phyloP scores from a whole-genome alignment of 2,113 vertebrate genomes.

The Macquaria ambigua region DNA sequence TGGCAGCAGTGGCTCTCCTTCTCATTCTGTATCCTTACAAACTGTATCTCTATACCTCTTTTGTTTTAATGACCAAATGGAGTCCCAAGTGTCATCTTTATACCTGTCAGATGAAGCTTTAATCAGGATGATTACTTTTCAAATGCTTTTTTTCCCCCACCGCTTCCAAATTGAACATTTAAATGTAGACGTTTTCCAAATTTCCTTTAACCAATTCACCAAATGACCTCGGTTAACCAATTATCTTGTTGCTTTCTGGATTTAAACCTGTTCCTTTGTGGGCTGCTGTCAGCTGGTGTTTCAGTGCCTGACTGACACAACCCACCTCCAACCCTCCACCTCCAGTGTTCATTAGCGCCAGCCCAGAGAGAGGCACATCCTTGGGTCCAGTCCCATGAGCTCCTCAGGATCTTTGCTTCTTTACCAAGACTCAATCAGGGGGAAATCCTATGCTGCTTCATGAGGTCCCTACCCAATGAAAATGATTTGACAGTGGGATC shows the following conservation, averaged over 20 bases:
- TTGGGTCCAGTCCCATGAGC: background rate
- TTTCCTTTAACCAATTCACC: background rate
- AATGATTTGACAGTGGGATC: background rate
- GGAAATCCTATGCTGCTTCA: background rate
- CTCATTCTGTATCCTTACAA: background rate
- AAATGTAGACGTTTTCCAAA: background rate
- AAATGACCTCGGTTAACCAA: background rate
- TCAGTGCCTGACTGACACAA: constrained; percentile 9
- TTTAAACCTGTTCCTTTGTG: background rate
- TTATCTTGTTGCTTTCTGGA: background rate
- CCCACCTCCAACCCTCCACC: background rate
- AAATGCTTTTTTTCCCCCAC: background rate
- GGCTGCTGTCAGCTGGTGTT: background rate
- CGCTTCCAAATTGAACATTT: background rate
- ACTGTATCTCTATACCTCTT: background rate
- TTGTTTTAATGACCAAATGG: constrained; percentile 5
- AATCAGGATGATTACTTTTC: background rate
- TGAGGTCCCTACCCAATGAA: background rate
- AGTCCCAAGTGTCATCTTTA: background rate
- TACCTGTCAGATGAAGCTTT: background rate
- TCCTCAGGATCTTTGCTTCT: background rate
- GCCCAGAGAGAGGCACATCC: background rate
- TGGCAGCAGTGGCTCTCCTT: background rate
- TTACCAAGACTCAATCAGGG: background rate
- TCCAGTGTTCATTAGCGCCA: background rate